phyloP scores from a whole-genome alignment of 2,113 vertebrate species.

The Tricholaema leucomelas region DNA sequence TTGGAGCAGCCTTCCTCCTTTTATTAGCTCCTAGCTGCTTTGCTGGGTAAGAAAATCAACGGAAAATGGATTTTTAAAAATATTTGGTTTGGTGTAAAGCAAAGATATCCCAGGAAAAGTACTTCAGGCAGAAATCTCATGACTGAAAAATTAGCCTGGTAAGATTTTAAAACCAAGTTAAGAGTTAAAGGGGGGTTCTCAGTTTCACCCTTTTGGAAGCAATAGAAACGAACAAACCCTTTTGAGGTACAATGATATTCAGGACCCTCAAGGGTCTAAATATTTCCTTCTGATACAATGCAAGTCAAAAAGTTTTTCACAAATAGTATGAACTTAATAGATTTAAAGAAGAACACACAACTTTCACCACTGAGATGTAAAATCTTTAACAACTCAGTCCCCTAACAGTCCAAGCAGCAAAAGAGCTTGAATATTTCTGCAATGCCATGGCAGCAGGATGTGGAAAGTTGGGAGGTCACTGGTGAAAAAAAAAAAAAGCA shows the following conservation, averaged over 20 bases:
- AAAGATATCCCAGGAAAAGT: conserved; percentile 64
- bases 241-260: conserved; percentile 22
- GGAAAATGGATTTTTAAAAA: conserved; percentile 71
- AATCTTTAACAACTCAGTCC: conserved; percentile 33
- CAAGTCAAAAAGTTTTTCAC: conserved; percentile 30
- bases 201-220: conserved; percentile 42
- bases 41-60: conserved; percentile 68
- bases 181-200: conserved; percentile 14
- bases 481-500: neutral
- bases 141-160: conserved; percentile 27
- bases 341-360: conserved; percentile 5
- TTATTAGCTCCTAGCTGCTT: conserved; percentile 75
- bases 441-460: neutral
- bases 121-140: conserved; percentile 62
- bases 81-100: conserved; percentile 72
- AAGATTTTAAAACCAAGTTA: conserved; percentile 45
- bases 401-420: neutral
- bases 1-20: conserved; percentile 64
- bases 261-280: neutral
- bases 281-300: neutral
- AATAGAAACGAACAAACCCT: neutral
- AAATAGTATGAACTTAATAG: conserved; percentile 16
- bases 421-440: neutral
- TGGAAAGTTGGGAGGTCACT: neutral
- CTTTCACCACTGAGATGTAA: neutral